A percentile compares a stretch with the other conserved stretches of the same genome.
These are phyloP conservation scores for Ophioderma brevispina DNA, from an alignment of 35 echinoderm and acorn worm genomes.

Conservation along the genomic window DNA sequence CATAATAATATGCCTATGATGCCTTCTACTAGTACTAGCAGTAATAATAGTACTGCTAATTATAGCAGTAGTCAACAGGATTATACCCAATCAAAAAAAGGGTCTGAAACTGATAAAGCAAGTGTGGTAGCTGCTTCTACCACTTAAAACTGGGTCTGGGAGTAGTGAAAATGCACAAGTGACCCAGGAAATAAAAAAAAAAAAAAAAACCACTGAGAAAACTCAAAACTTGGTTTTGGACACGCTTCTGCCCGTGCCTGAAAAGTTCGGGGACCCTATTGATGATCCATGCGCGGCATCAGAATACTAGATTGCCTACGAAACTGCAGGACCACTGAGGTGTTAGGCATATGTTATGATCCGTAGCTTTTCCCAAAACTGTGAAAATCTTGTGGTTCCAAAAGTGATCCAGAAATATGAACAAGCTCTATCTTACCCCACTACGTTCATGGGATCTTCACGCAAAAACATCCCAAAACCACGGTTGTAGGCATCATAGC, in stretches of 20 bases:
- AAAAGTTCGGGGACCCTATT: background rate
- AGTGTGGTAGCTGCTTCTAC: too few relatives aligned
- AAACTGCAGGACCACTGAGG: background rate
- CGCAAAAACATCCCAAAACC: slow-evolving; percentile 40
- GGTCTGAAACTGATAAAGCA: too few relatives aligned
- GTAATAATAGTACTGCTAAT: too few relatives aligned
- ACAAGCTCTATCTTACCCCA: slow-evolving; percentile 30
- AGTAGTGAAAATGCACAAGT: too few relatives aligned
- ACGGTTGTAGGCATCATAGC: slow-evolving; percentile 35
- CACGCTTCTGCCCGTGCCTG: background rate
- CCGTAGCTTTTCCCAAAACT: slow-evolving; percentile 31
- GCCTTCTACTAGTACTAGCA: too few relatives aligned
- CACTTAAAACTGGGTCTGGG: too few relatives aligned
- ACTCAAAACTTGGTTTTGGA: background rate
- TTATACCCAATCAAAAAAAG: too few relatives aligned
- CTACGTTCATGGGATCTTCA: slow-evolving; percentile 34
- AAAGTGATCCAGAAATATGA: slow-evolving; percentile 50
- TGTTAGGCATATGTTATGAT: background rate
- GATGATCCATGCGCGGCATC: slow-evolving; percentile 4
- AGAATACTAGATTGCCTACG: background rate
- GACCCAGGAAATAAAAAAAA: too few relatives aligned
- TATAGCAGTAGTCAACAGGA: too few relatives aligned
- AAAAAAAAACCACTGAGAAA: too few relatives aligned
- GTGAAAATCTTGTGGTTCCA: slow-evolving; percentile 23
- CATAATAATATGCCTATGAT: too few relatives aligned